Percentiles rank a stretch among this genome's conserved stretches.
Conservation (phyloP, 2,888 invertebrate species). For the Yponomeuta cagnagella region DNA sequence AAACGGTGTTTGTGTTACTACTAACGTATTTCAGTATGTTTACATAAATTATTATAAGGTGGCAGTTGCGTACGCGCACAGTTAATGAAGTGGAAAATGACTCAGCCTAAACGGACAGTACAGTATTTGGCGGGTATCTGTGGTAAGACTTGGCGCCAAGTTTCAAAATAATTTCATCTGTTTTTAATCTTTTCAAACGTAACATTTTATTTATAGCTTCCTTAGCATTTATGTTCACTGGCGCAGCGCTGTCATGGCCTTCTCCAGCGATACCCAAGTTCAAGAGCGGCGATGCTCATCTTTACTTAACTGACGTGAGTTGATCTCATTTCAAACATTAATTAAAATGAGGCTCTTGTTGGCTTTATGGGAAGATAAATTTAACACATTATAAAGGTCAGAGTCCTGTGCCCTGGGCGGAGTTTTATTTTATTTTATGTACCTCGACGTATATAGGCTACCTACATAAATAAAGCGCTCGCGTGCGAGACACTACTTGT, state of each 20-base stretch:
- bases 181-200: background rate
- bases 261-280: conserved; percentile 75
- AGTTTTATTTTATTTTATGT: too few relatives aligned
- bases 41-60: background rate
- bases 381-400: too few relatives aligned
- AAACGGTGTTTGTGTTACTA: background rate
- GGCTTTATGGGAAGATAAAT: background rate
- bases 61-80: too few relatives aligned
- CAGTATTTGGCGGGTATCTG: conserved; percentile 66
- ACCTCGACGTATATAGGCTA: too few relatives aligned
- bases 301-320: conserved; percentile 62
- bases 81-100: conserved; percentile 1
- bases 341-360: background rate
- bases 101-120: conserved; percentile 38
- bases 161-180: conserved; percentile 21
- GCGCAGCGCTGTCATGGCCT: conserved; percentile 68
- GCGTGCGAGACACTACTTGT: too few relatives aligned
- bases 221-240: conserved; percentile 61
- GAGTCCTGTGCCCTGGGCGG: too few relatives aligned
- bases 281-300: conserved; percentile 52
- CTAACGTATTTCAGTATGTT: background rate
- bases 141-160: conserved; percentile 50
- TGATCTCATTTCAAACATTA: conserved; percentile 9
- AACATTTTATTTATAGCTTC: conserved; percentile 46
- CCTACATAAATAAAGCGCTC: too few relatives aligned